Evolutionary conservation across 2,888 invertebrate species (phyloP).

Genomic region (Drosophila dives): DNA sequence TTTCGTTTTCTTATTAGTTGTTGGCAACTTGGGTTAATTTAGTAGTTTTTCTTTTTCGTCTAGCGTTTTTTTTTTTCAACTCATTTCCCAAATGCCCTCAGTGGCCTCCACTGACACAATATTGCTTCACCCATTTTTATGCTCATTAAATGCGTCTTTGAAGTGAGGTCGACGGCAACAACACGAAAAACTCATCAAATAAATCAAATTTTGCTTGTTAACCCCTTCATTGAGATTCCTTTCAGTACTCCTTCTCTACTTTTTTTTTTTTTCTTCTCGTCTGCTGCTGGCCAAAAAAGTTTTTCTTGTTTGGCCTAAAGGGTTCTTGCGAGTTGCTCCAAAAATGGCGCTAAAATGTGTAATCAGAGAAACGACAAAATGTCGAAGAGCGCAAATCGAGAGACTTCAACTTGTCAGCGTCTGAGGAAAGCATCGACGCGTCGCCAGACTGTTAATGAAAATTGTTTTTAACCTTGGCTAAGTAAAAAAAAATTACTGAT

Average conservation of each 20-base stretch:
- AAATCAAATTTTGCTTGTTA: slow-evolving; percentile 79
- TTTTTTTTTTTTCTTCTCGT: slow-evolving; percentile 3
- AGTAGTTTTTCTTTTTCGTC: slow-evolving; percentile 38
- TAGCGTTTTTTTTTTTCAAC: slow-evolving; percentile 31
- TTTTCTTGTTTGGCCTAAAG: slow-evolving; percentile 65
- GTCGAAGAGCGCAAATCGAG: slow-evolving; percentile 23
- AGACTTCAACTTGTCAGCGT: slow-evolving; percentile 62
- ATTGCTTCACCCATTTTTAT: slow-evolving; percentile 51
- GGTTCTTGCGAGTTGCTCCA: slow-evolving; percentile 61
- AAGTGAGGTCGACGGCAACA: slow-evolving; percentile 38
- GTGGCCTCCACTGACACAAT: slow-evolving; percentile 10
- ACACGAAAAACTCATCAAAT: slow-evolving; percentile 74
- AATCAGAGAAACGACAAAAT: slow-evolving; percentile 68
- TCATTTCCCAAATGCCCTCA: slow-evolving; percentile 46
- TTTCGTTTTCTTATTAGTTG: slow-evolving; percentile 17
- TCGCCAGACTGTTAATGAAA: slow-evolving; percentile 71
- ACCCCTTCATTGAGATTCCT: slow-evolving; percentile 76
- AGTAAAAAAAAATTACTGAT: background rate
- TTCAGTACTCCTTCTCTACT: slow-evolving; percentile 46
- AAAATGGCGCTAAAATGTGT: slow-evolving; percentile 76
- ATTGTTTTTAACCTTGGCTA: slow-evolving; percentile 56
- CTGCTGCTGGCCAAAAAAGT: slow-evolving; percentile 43
- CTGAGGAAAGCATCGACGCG: slow-evolving; percentile 40
- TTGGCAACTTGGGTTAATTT: slow-evolving; percentile 36
- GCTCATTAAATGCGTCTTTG: slow-evolving; percentile 64